Conservation (phyloP, 2,797 vertebrate genomes). For the Miichthys miiuy region DNA sequence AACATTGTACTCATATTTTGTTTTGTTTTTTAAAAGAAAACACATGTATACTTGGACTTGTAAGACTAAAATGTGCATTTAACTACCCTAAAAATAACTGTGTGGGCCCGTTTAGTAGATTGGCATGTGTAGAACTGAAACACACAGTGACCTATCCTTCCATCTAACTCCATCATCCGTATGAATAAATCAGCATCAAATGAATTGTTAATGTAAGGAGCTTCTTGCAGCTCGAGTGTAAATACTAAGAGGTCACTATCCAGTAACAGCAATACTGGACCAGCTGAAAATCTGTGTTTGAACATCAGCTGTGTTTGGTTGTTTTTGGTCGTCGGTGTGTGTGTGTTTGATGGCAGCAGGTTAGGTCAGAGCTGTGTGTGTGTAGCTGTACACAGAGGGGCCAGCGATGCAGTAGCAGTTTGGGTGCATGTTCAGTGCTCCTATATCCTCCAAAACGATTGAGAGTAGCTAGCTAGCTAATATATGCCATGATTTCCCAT, state of each 20-base stretch:
- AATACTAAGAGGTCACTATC: slow-evolving; percentile 54
- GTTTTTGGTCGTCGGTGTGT: slow-evolving; percentile 49
- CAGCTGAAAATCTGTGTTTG: slow-evolving; percentile 54
- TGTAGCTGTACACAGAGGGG: slow-evolving; percentile 51
- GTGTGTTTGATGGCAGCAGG: slow-evolving; percentile 58
- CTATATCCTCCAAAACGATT: slow-evolving; percentile 48
- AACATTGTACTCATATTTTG: slow-evolving; percentile 51
- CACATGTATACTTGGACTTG: slow-evolving; percentile 4
- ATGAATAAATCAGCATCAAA: slow-evolving; percentile 63
- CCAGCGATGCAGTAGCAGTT: slow-evolving; percentile 54
- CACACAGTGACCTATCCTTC: slow-evolving; percentile 32
- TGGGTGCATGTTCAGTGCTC: slow-evolving; percentile 57
- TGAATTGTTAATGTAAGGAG: slow-evolving; percentile 63
- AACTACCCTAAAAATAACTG: slow-evolving; percentile 19
- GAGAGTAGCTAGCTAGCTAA: slow-evolving; percentile 63
- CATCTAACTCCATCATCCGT: slow-evolving; percentile 31
- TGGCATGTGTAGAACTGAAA: slow-evolving; percentile 42
- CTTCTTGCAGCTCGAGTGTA: slow-evolving; percentile 55
- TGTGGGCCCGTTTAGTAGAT: slow-evolving; percentile 39
- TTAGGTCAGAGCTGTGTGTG: slow-evolving; percentile 59
- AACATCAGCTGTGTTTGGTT: slow-evolving; percentile 51
- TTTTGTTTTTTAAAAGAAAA: slow-evolving; percentile 37
- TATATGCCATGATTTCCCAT: slow-evolving; percentile 28
- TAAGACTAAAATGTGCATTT: slow-evolving; percentile 39
- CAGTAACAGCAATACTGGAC: slow-evolving; percentile 50